These are phyloP conservation scores for Pseudocheirus occidentalis DNA, from an alignment of 2,797 vertebrate genomes.

Conservation along the genomic window DNA sequence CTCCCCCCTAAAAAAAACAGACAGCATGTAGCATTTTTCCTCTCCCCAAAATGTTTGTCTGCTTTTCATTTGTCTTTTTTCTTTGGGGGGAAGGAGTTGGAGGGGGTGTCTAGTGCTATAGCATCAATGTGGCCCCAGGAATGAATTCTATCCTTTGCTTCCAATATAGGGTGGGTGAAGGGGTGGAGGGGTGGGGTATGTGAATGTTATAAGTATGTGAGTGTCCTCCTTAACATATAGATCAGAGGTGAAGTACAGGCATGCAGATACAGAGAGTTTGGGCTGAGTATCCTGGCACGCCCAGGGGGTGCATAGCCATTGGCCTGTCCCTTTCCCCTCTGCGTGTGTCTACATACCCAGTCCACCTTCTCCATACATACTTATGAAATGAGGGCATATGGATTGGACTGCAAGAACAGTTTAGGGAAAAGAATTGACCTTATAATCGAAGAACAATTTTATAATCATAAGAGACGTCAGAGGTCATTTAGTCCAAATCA, in stretches of 20 bases:
- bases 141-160: constrained; percentile 24
- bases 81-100: neutral
- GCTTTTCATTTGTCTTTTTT: constrained; percentile 70
- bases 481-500: neutral
- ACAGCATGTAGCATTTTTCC: constrained; percentile 66
- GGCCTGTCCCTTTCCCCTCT: neutral
- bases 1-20: neutral
- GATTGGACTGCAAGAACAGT: constrained; percentile 43
- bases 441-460: constrained; percentile 30
- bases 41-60: constrained; percentile 63
- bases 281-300: neutral
- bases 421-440: constrained; percentile 24
- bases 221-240: neutral
- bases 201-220: neutral
- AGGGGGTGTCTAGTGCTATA: constrained; percentile 42
- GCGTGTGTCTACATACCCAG: neutral
- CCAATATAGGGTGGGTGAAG: constrained; percentile 25
- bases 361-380: neutral
- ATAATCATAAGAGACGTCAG: neutral
- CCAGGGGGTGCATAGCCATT: neutral
- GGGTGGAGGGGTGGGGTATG: neutral
- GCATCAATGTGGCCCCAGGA: constrained; percentile 13
- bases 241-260: constrained; percentile 20
- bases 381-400: constrained; percentile 14
- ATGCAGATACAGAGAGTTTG: neutral